These are phyloP conservation scores for Genyomyrus donnyi DNA, from an alignment of 2,113 vertebrate genomes.

Conservation along the genomic window DNA sequence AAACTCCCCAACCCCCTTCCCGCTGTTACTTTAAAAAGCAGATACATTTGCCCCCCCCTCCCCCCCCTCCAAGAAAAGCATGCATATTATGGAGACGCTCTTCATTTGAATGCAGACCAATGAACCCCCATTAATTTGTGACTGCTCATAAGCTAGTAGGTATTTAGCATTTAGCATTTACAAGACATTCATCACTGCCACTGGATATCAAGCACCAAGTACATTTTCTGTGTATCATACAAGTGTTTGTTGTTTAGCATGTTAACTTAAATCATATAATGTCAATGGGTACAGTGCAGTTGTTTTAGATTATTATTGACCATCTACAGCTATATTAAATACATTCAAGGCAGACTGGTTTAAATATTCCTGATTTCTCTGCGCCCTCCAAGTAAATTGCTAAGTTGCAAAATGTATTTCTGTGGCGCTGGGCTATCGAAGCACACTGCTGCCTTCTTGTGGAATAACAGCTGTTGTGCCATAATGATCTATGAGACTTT, in stretches of 20 bases:
- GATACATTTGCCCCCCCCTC: neutral
- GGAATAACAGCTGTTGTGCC: neutral
- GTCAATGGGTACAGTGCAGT: neutral
- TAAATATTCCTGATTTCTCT: neutral
- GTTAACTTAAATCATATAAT: neutral
- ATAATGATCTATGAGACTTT: neutral
- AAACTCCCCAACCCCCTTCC: neutral
- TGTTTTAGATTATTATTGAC: neutral
- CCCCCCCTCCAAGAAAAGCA: too few relatives aligned
- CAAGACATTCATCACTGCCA: neutral
- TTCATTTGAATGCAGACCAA: neutral
- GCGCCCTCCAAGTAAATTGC: neutral
- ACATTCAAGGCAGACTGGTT: neutral
- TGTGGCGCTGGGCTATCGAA: neutral
- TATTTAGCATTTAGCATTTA: neutral
- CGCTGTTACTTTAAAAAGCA: neutral
- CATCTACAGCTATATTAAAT: neutral
- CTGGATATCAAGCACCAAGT: neutral
- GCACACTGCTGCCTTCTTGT: conserved; percentile 1
- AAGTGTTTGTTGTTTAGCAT: neutral
- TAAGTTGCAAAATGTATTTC: neutral
- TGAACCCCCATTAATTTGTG: neutral
- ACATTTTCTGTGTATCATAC: neutral
- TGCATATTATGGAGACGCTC: neutral
- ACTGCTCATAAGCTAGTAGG: neutral